Evolutionary conservation across 2,113 vertebrate species (phyloP).

Genomic region (Stegostoma tigrinum): DNA sequence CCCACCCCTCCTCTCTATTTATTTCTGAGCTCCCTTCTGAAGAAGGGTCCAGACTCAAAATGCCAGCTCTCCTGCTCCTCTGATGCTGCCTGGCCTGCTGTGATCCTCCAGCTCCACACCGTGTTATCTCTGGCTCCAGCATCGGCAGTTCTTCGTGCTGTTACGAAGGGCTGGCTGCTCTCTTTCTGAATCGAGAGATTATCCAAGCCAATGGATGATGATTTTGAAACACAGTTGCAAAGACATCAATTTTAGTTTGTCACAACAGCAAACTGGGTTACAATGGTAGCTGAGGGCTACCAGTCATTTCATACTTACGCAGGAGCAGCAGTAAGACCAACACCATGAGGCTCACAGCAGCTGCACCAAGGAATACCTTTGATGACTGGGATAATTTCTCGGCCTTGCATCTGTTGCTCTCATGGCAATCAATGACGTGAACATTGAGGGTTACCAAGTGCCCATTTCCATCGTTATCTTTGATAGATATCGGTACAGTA

Average conservation of each 20-base stretch:
- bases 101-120: too few relatives aligned
- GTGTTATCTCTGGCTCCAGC: too few relatives aligned
- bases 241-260: background rate
- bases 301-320: background rate
- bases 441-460: background rate
- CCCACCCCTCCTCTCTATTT: too few relatives aligned
- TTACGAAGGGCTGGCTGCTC: too few relatives aligned
- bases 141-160: too few relatives aligned
- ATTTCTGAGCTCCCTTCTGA: too few relatives aligned
- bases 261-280: background rate
- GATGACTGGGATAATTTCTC: background rate
- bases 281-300: background rate
- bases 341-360: background rate
- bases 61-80: too few relatives aligned
- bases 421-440: background rate
- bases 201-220: too few relatives aligned
- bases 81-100: too few relatives aligned
- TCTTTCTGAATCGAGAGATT: too few relatives aligned
- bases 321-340: background rate
- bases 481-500: background rate
- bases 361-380: background rate
- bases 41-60: too few relatives aligned
- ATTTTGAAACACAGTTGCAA: background rate
- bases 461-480: background rate
- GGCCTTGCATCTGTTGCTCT: background rate